A percentile compares a stretch with the other conserved stretches of the same genome.
These are phyloP conservation scores for Halocaridina rubra DNA, from an alignment of 2,888 invertebrate species.

Conservation along the genomic window DNA sequence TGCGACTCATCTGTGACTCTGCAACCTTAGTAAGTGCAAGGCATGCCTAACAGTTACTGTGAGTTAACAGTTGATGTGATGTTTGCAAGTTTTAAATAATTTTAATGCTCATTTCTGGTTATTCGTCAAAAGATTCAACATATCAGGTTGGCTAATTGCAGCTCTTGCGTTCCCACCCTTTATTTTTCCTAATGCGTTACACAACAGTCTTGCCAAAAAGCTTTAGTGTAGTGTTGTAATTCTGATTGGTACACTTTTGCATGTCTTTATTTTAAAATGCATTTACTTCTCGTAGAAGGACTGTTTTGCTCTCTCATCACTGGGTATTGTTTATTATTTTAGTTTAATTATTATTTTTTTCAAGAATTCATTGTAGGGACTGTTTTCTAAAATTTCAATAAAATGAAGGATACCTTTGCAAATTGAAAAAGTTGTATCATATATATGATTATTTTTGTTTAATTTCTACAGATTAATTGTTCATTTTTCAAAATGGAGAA, in stretches of 20 bases:
- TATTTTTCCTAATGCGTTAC: conserved; percentile 36
- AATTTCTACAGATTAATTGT: no score
- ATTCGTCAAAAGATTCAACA: conserved; percentile 37
- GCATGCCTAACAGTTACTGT: neutral
- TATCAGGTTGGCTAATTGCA: conserved; percentile 42
- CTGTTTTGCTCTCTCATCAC: conserved; percentile 39
- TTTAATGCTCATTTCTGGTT: neutral
- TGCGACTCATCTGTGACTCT: neutral
- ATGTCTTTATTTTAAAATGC: conserved; percentile 18
- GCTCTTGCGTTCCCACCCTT: conserved; percentile 25
- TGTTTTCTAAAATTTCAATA: neutral
- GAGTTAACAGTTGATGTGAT: no score
- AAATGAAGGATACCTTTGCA: no score
- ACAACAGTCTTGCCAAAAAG: neutral
- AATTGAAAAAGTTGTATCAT: no score
- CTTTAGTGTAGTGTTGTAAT: no score
- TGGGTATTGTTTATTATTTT: conserved; percentile 7
- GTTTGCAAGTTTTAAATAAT: neutral
- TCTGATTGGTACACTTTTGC: conserved; percentile 10
- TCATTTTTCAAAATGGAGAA: no score
- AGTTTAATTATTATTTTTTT: conserved; percentile 19
- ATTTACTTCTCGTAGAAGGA: conserved; percentile 16
- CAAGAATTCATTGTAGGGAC: neutral
- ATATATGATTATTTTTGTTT: no score
- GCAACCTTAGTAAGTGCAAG: neutral